A percentile compares a stretch with the other conserved stretches of the same genome.
phyloP scores from a whole-genome alignment of 2,113 vertebrate genomes.

The Acrocephalus arundinaceus region DNA sequence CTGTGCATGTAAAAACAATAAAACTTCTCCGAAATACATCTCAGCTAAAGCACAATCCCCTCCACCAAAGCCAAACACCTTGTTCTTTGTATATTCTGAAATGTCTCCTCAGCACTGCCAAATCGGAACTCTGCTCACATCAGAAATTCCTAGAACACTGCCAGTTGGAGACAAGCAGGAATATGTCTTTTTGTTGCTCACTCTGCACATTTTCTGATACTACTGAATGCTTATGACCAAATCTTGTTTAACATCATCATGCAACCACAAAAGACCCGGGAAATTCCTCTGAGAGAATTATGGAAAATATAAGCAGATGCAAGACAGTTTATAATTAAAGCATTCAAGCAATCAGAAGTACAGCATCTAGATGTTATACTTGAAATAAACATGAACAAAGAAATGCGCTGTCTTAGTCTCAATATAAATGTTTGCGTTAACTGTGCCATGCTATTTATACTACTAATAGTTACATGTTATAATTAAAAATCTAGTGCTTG shows the following conservation, averaged over 20 bases:
- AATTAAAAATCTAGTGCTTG: neutral
- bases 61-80: neutral
- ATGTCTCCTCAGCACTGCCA: neutral
- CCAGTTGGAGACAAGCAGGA: neutral
- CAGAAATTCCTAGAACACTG: neutral
- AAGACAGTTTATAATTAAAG: neutral
- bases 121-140: fast-evolving
- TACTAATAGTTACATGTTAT: neutral
- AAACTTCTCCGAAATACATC: neutral
- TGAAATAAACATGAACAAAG: neutral
- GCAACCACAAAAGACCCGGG: neutral
- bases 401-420: neutral
- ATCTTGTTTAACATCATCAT: neutral
- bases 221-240: neutral
- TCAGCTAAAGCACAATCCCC: neutral
- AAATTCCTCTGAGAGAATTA: neutral
- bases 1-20: neutral
- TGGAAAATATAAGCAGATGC: neutral
- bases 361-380: neutral
- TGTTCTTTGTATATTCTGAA: neutral
- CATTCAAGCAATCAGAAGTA: neutral
- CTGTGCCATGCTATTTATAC: neutral
- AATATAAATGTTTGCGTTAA: neutral
- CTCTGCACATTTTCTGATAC: neutral
- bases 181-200: neutral